These are phyloP conservation scores for Callithrix jacchus DNA, from an alignment of 2,113 vertebrate genomes.

Conservation along the genomic window DNA sequence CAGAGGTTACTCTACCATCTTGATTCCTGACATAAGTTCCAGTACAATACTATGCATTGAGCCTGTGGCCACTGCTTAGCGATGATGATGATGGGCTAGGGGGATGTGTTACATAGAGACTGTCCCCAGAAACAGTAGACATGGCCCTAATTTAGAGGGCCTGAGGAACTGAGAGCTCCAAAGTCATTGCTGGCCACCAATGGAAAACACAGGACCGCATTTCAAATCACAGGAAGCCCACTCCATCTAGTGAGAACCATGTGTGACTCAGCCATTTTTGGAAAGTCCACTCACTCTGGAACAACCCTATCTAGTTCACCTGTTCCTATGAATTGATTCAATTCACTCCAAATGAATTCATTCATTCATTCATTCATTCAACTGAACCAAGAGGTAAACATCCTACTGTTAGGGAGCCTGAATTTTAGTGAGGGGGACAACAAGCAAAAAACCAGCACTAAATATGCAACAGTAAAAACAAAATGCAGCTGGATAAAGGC, in stretches of 20 bases:
- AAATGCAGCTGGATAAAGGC: neutral
- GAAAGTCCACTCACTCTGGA: neutral
- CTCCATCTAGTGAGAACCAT: neutral
- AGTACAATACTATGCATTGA: neutral
- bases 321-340: neutral
- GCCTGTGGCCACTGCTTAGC: neutral
- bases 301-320: neutral
- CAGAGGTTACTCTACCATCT: neutral
- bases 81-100: neutral
- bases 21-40: neutral
- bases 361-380: neutral
- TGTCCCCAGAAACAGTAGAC: neutral
- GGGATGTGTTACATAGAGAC: neutral
- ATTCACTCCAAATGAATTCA: neutral
- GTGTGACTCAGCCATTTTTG: neutral
- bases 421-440: neutral
- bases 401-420: neutral
- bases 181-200: neutral
- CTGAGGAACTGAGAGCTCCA: neutral
- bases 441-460: neutral
- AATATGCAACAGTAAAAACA: neutral
- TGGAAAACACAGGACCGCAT: neutral
- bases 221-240: neutral
- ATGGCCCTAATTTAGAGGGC: neutral
- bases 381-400: neutral